Conservation (phyloP, 2,888 invertebrate species). For the Dolichomitus sp. region DNA sequence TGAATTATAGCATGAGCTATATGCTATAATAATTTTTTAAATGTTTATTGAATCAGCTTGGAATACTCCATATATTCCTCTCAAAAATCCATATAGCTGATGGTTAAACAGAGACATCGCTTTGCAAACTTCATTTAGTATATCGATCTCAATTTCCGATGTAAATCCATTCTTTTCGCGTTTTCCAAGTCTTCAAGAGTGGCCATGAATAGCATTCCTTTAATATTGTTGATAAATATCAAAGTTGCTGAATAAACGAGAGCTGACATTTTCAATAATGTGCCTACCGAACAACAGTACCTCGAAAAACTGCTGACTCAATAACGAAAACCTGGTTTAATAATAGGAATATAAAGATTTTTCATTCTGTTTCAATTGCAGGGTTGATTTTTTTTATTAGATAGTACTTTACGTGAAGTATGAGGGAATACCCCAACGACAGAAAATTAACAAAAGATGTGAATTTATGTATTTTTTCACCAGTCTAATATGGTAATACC, state of each 20-base stretch:
- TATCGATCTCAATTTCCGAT: constrained; percentile 1
- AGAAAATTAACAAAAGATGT: background rate
- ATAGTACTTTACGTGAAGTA: background rate
- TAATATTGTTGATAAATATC: background rate
- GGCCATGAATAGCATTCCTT: background rate
- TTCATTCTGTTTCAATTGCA: background rate
- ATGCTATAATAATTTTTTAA: background rate
- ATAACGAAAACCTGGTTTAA: background rate
- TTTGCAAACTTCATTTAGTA: background rate
- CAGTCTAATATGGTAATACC: too few relatives aligned
- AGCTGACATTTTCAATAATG: background rate
- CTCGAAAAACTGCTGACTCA: background rate
- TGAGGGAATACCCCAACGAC: background rate
- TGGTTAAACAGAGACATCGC: too few relatives aligned
- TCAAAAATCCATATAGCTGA: too few relatives aligned
- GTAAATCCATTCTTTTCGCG: background rate
- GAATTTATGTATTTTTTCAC: background rate
- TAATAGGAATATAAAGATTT: background rate
- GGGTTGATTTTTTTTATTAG: background rate
- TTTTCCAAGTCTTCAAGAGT: background rate
- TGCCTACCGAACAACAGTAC: background rate
- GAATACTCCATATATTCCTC: too few relatives aligned
- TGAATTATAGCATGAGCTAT: constrained; percentile 17
- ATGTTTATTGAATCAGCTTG: too few relatives aligned
- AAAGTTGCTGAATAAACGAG: background rate